Evolutionary conservation across 2,113 vertebrate species (phyloP).

Genomic region (Morone saxatilis): DNA sequence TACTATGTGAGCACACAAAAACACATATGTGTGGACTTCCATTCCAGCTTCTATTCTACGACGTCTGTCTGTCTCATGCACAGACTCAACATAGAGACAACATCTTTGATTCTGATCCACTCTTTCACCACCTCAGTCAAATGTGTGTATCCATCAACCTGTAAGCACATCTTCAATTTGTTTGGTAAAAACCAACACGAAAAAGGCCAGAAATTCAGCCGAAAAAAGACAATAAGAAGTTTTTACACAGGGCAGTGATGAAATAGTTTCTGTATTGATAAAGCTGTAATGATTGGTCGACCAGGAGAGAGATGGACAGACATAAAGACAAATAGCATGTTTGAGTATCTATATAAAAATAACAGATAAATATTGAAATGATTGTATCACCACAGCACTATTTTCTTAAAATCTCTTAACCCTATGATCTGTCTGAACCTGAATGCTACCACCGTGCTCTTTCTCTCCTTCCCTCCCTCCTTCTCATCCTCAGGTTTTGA

Average conservation of each 20-base stretch:
- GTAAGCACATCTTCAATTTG: not conserved
- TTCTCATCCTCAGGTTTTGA: slow-evolving; percentile 72
- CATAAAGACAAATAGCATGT: not conserved
- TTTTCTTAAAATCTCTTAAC: slow-evolving; percentile 58
- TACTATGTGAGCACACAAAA: not conserved
- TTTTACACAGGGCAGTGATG: not conserved
- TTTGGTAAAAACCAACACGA: not conserved
- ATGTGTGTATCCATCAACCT: not conserved
- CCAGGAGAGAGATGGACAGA: no score
- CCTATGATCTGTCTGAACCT: slow-evolving; percentile 41
- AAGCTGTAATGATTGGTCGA: not conserved
- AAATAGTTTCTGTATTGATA: not conserved
- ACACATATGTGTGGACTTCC: not conserved
- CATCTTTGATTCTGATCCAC: not conserved
- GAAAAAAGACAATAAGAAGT: not conserved
- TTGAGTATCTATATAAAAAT: not conserved
- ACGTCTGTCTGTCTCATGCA: not conserved
- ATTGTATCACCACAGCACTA: slow-evolving; percentile 14
- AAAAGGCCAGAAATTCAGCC: not conserved
- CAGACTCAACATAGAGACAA: not conserved
- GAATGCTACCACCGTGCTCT: slow-evolving; percentile 14
- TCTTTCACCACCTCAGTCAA: not conserved
- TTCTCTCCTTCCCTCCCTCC: slow-evolving; percentile 17
- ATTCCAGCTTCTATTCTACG: not conserved
- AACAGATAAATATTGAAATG: not conserved